Base-by-base conservation (phyloP, 2,888 invertebrate species). In the Caenorhabditis drosophilae region DNA sequence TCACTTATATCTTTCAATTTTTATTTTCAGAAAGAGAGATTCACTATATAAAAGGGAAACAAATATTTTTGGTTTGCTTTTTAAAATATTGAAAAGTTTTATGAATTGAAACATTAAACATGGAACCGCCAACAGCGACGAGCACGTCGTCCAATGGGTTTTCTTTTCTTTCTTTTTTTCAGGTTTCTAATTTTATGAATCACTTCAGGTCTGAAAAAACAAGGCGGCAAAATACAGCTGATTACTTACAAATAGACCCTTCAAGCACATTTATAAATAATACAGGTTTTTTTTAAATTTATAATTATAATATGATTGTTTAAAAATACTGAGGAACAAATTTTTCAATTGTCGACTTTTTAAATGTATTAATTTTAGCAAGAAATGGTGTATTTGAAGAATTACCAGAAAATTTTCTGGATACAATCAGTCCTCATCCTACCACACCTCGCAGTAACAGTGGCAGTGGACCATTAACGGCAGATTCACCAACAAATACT, bases 361-460 rank as follows among this genome's bases (percentile, higher is more conserved):
- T n/a, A n/a, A n/a, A 45, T 20, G 18, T 12, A 23, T 58, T 34
- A 56, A 49, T 41, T 41, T 23, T 15, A 47, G 49, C 38, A 15
- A 18, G 51, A 18, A 51, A 46, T 50, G 59, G 27, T n/a, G 70
- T 68, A 31, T 80, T 77, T 42, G 78, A 80, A 44, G 81, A 81
- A 25, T 59, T 81, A 7, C 81, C 81, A n/a, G 81, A 81, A 44
- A 81, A 81, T 64, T 81, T 81, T 48, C 67, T 81, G 22, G 81
- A 81, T 35, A 77, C 79, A 16, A 73, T 79, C 38, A 75, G 74
- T 40, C 81, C 80, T 4, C 79, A 81, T 34, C 78, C 77, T 41
- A 44, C 60, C n/a, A 53, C 62, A 2, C 54, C 62, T 2, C 6
- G n/a, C 11, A 22, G 23, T 1, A 35, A 22, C 15, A 31, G 31